These are phyloP conservation scores for Pocillopora damicornis DNA, from an alignment of 64 coral and sea anemone genomes.

Conservation along the genomic window DNA sequence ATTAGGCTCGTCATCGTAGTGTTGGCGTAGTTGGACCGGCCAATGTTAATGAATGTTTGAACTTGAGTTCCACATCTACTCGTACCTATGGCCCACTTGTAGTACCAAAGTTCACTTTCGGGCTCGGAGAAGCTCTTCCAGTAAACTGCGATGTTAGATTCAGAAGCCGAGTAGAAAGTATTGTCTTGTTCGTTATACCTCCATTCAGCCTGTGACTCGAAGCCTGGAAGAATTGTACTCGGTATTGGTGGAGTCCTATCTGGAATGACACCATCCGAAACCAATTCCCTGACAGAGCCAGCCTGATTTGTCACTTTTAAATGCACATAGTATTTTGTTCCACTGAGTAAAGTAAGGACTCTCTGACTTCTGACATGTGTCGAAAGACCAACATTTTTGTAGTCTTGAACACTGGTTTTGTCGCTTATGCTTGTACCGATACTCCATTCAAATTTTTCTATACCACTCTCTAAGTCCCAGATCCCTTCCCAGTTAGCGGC, in stretches of 20 bases:
- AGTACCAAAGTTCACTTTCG: constrained; percentile 97
- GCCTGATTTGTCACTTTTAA: constrained; percentile 69
- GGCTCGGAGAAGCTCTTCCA: constrained; percentile 80
- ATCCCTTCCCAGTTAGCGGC: constrained; percentile 95
- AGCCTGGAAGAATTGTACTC: constrained; percentile 44
- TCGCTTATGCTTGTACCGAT: constrained; percentile 49
- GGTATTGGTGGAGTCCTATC: constrained; percentile 68
- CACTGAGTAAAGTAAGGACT: constrained; percentile 56
- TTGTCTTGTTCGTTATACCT: constrained; percentile 31
- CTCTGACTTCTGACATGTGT: constrained; percentile 77
- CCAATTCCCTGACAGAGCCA: constrained; percentile 65
- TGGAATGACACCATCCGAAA: constrained; percentile 73
- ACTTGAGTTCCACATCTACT: constrained; percentile 81
- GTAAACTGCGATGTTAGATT: constrained; percentile 38
- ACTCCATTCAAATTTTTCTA: constrained; percentile 84
- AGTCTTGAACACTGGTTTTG: constrained; percentile 53
- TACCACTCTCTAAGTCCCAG: constrained; percentile 84
- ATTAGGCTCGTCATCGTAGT: constrained; percentile 47
- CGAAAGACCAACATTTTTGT: constrained; percentile 64
- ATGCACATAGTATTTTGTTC: constrained; percentile 68
- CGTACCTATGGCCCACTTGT: constrained; percentile 93
- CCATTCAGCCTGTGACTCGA: constrained; percentile 45
- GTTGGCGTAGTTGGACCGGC: constrained; percentile 55
- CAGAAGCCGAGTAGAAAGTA: constrained; percentile 51
- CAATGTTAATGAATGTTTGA: constrained; percentile 81